These are phyloP conservation scores for Peromyscus nudipes DNA, from an alignment of 2,797 vertebrate species.

Conservation along the genomic window DNA sequence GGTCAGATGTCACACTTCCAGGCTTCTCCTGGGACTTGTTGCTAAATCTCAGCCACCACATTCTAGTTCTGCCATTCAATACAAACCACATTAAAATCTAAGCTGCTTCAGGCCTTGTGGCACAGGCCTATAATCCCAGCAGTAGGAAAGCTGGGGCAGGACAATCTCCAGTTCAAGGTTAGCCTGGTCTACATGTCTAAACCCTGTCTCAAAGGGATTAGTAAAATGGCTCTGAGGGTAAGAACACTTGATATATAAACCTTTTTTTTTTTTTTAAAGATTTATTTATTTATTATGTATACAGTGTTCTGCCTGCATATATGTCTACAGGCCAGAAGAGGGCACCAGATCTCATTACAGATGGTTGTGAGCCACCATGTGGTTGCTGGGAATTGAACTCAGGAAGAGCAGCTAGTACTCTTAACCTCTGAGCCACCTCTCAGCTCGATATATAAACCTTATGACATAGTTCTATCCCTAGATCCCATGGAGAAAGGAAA, in stretches of 20 bases:
- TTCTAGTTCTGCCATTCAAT: background rate
- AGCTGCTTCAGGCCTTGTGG: background rate
- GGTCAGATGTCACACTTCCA: accelerated
- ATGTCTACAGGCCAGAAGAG: no score
- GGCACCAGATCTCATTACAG: no score
- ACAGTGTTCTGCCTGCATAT: no score
- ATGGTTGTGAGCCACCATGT: no score
- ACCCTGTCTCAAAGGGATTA: background rate
- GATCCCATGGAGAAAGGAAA: background rate
- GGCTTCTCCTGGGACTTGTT: background rate
- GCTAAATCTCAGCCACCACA: accelerated
- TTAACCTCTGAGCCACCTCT: no score
- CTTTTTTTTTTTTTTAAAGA: no score
- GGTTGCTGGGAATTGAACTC: no score
- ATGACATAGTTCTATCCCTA: background rate
- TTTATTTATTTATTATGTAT: no score
- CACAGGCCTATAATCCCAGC: background rate
- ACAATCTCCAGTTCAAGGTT: background rate
- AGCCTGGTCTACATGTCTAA: background rate
- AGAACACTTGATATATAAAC: background rate
- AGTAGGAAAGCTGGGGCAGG: background rate
- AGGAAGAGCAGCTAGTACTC: no score
- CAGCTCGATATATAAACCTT: no score
- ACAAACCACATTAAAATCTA: background rate
- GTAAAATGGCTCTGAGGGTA: background rate